Base-by-base conservation (phyloP, 2,113 vertebrate genomes). In the Morone chrysops region DNA sequence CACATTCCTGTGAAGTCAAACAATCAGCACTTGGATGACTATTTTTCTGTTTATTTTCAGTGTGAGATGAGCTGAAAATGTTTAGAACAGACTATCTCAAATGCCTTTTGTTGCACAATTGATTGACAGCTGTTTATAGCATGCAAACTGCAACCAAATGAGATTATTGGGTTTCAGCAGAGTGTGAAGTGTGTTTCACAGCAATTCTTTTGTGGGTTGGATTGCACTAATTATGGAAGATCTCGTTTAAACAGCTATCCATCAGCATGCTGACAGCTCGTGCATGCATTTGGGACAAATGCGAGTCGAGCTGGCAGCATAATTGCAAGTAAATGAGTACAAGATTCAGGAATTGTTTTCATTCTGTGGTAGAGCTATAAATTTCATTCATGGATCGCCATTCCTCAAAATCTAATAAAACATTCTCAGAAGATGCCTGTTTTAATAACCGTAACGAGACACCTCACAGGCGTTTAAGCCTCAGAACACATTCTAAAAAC, bases 211-310 rank as follows among this genome's bases (percentile, higher is more conserved):
- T 86, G 78, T 66, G 73, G 70, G 13, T 54, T 73, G 41, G 70
- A 85, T 76, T 57, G 31, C 66, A 11, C 76, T 90, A 86, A 91
- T 92, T 80, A 87, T 7, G 50, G 81, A 85, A 65, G 78, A 80
- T 80, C 73, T 76, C n/a, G 41, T 90, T 88, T 69, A 91, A 91
- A 87, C 83, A 86, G 69, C 60, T 13, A 87, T 91, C 86, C 67
- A 45, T 92, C 85, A 89, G 51, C 1, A 6, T 6, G 51, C 67
- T 76, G 87, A 81, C 86, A 89, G 56, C 56, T 76, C 2, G 12
- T 75, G 65, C 68, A 68, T 85, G 78, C 63, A 18, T 74, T 70
- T 61, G 48, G 66, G 38, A 75, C 13, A 45, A 54, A 47, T 60
- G 70, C 1, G 72, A 88, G 81, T 6, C 1, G 40, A 78, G 76